A percentile compares a stretch with the other conserved stretches of the same genome.
phyloP scores from a whole-genome alignment of 2,797 vertebrate species.

The Chloroceryle inda region DNA sequence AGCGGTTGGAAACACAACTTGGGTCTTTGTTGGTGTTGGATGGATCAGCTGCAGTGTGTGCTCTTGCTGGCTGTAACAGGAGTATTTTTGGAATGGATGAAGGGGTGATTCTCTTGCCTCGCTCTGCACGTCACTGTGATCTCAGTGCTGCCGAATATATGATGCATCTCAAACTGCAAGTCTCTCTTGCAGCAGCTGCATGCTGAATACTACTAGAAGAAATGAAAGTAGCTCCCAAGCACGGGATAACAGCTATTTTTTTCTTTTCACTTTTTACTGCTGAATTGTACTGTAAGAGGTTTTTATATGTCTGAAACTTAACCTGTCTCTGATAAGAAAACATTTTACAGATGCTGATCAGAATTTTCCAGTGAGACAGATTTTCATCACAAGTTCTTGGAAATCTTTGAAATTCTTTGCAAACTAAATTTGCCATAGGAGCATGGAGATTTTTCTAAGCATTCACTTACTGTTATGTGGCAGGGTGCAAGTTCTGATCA shows the following conservation, averaged over 20 bases:
- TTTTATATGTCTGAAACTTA: neutral
- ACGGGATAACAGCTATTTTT: neutral
- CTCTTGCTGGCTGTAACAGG: conserved; percentile 9
- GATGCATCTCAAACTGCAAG: conserved; percentile 15
- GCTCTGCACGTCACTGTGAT: conserved; percentile 60
- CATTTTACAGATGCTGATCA: neutral
- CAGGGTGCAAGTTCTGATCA: neutral
- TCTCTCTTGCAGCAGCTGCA: conserved; percentile 18
- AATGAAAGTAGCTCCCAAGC: neutral
- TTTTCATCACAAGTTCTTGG: neutral
- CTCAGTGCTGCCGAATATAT: conserved; percentile 47
- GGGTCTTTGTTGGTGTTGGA: neutral
- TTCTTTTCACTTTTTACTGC: neutral
- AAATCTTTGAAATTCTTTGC: neutral
- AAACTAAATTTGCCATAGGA: neutral
- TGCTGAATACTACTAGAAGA: neutral
- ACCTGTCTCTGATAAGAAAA: neutral
- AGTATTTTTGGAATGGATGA: conserved; percentile 46
- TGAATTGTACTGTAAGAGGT: neutral
- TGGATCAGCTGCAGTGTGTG: neutral
- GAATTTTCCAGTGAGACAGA: neutral
- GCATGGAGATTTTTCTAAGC: neutral
- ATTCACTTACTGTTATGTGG: neutral
- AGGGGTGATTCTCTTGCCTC: conserved; percentile 46
- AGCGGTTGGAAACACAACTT: neutral